Conservation (phyloP, 2,113 vertebrate species). For the Microcebus tavaratra region DNA sequence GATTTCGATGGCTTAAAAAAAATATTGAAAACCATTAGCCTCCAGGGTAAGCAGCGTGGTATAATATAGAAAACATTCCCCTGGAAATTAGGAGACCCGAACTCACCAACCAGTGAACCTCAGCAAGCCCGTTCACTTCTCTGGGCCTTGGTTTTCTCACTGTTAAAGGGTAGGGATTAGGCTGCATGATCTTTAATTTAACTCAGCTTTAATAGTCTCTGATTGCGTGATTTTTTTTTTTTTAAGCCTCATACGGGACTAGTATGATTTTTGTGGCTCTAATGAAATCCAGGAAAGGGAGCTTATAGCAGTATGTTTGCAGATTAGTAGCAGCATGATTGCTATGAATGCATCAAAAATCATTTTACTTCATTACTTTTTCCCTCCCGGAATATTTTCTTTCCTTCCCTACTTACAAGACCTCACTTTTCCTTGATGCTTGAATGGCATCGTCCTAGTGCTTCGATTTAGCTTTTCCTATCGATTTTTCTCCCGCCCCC, state of each 20-base stretch:
- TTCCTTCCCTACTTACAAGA: conserved; percentile 32
- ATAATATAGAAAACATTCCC: not conserved
- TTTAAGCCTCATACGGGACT: not conserved
- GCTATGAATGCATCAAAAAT: conserved; percentile 52
- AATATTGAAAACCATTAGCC: not conserved
- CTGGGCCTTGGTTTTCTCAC: not conserved
- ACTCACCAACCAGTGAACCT: not conserved
- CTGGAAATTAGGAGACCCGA: not conserved
- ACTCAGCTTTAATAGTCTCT: not conserved
- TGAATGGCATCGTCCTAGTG: conserved; percentile 33
- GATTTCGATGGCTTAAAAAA: conserved; percentile 17
- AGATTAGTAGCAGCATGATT: conserved; percentile 38
- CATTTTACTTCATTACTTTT: not conserved
- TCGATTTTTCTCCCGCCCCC: conserved; percentile 33
- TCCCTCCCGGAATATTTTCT: not conserved
- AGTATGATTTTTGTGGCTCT: not conserved
- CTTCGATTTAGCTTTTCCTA: conserved; percentile 41
- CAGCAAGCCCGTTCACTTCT: not conserved
- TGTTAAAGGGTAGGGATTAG: not conserved
- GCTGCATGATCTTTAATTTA: not conserved
- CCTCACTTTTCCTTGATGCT: not conserved
- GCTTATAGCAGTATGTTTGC: not conserved
- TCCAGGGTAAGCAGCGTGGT: not conserved
- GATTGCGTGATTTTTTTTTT: not conserved
- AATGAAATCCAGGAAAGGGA: conserved; percentile 25